Base-by-base conservation (phyloP, 2,113 vertebrate species). In the Eulemur macaco region DNA sequence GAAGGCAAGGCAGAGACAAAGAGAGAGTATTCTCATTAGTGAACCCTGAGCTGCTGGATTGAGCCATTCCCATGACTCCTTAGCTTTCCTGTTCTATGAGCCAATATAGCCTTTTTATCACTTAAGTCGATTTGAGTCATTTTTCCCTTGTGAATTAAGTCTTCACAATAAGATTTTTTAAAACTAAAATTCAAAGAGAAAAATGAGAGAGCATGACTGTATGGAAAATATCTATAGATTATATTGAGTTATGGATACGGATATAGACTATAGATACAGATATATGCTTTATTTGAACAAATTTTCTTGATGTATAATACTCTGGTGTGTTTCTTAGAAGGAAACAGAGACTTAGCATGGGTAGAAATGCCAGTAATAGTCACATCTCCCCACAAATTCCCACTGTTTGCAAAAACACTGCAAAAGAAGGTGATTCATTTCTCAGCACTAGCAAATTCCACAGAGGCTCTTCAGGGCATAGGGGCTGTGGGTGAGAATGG, bases 101-200 rank as follows among this genome's bases (percentile, higher is more conserved):
- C 7, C 27, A 34, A 5, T 52, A 45, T 31, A 52, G 9, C 34
- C 9, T 73, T 69, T 71, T 29, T 68, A 47, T 50, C 31, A 66
- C 23, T 80, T 81, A 93, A 91, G 29, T 66, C 45, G 4, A 64
- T 15, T 47, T 81, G 31, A 94, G 39, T 50, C 29, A 23, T 80
- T 60, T 85, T 83, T 69, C 74, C 5, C 25, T 66, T 86, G 37
- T 85, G 45, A 76, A 15, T 37, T 7, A 77, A 64, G 21, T 80
- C 81, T 92, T 94, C 50, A 31, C 80, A 69, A 58, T 15, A 91
- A 80, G 1, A 21, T 31, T 88, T 83, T 89, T 66, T 8, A 52
- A 91, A 45, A 47, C 15, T 58, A 94, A 94, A 96, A 64, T 80
- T 84, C 63, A 73, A 92, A 95, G 66, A 54, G 34, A 85, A 6